A percentile compares a stretch with the other conserved stretches of the same genome.
phyloP scores from a whole-genome alignment of 2,888 invertebrate genomes.

The Elgonia sp. region DNA sequence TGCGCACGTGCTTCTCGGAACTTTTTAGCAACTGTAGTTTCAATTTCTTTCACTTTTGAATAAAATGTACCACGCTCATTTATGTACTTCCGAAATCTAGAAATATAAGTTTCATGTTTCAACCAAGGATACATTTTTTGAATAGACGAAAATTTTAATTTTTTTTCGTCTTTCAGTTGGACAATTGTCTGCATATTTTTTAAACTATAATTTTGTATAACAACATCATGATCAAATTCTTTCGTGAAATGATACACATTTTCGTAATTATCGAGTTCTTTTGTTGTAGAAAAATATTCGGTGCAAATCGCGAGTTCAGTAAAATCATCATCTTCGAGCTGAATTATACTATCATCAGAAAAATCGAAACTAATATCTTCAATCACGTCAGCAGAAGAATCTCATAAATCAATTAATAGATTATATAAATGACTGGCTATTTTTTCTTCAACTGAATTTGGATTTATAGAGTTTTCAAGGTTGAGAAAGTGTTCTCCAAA shows the following conservation, averaged over 20 bases:
- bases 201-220: neutral
- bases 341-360: neutral
- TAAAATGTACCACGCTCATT: constrained; percentile 38
- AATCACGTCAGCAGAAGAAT: neutral
- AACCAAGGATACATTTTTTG: constrained; percentile 48
- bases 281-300: neutral
- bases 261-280: neutral
- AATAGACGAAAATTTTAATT: constrained; percentile 34
- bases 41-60: constrained; percentile 40
- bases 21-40: constrained; percentile 8
- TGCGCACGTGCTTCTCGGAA: constrained; percentile 22
- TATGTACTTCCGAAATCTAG: constrained; percentile 41
- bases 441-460: constrained; percentile 2
- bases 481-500: neutral
- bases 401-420: constrained; percentile 4
- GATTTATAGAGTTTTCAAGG: neutral
- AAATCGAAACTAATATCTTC: constrained; percentile 4
- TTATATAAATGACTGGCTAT: neutral
- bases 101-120: constrained; percentile 32
- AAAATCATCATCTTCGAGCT: neutral
- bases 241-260: neutral
- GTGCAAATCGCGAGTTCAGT: neutral
- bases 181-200: constrained; percentile 26
- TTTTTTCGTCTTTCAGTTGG: constrained; percentile 42
- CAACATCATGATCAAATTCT: neutral